A percentile compares a stretch with the other conserved stretches of the same genome.
These are phyloP conservation scores for Montipora capitata DNA, from an alignment of 92 coral and sea anemone species.

Conservation along the genomic window DNA sequence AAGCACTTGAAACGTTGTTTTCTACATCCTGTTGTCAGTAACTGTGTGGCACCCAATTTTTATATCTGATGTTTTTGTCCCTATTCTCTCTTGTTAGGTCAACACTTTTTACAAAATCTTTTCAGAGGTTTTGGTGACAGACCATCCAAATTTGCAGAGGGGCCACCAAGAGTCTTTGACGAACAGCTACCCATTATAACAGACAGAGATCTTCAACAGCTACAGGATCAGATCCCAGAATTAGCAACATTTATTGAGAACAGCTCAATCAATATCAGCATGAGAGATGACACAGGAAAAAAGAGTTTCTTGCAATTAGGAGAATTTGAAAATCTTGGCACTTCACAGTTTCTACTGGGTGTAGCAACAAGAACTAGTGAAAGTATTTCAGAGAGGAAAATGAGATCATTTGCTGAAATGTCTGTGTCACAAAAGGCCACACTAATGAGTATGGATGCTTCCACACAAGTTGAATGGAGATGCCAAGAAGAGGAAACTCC, in stretches of 20 bases:
- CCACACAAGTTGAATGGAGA: conserved; percentile 77
- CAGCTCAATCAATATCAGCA: conserved; percentile 72
- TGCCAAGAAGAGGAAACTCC: conserved; percentile 30
- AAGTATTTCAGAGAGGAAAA: conserved; percentile 16
- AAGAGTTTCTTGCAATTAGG: conserved; percentile 33
- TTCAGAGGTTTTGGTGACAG: conserved; percentile 91
- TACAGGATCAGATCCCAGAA: conserved; percentile 81
- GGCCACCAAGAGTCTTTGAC: conserved; percentile 83
- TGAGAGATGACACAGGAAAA: conserved; percentile 77
- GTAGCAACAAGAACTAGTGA: conserved; percentile 46
- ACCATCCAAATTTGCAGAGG: conserved; percentile 87
- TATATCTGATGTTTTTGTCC: too few species aligned
- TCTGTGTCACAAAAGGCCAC: conserved; percentile 46
- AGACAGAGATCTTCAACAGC: conserved; percentile 79
- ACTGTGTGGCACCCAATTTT: too few species aligned
- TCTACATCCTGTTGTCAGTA: too few species aligned
- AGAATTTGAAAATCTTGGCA: conserved; percentile 46
- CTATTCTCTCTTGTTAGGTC: conserved; percentile 61
- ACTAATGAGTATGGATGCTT: conserved; percentile 82
- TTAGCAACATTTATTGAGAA: conserved; percentile 73
- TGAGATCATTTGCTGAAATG: conserved; percentile 12
- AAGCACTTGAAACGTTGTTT: too few species aligned
- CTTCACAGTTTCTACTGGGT: conserved; percentile 9
- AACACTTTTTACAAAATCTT: conserved; percentile 92
- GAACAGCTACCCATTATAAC: conserved; percentile 86